Evolutionary conservation across 2,797 vertebrate genomes (phyloP).

Genomic region (Diplodus sargus): DNA sequence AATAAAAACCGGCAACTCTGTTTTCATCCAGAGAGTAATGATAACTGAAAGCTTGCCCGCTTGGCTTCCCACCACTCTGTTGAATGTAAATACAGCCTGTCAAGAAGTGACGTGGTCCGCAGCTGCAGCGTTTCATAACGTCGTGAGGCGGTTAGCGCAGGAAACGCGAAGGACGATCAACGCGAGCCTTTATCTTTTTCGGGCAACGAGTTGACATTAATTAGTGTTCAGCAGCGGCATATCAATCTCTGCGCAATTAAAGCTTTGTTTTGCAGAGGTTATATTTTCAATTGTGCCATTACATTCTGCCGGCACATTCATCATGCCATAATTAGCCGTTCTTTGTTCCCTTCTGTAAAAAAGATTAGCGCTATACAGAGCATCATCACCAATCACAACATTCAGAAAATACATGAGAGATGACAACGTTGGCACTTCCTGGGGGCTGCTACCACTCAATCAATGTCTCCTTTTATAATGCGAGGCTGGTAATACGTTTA

Average conservation of each 20-base stretch:
- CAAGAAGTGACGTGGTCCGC: conserved; percentile 46
- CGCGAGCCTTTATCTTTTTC: conserved; percentile 49
- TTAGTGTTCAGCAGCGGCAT: conserved; percentile 63
- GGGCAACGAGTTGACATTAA: conserved; percentile 63
- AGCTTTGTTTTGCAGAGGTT: conserved; percentile 61
- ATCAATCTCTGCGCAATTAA: conserved; percentile 66
- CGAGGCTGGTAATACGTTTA: conserved; percentile 17
- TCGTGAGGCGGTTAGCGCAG: conserved; percentile 47
- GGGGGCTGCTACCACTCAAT: conserved; percentile 39
- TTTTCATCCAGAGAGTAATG: conserved; percentile 29
- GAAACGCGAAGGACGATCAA: conserved; percentile 52
- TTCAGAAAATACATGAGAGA: conserved; percentile 41
- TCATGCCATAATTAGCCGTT: conserved; percentile 59
- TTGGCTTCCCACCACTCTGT: conserved; percentile 13
- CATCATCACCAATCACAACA: conserved; percentile 25
- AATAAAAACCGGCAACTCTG: conserved; percentile 12
- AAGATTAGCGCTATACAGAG: conserved; percentile 26
- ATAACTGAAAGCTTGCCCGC: conserved; percentile 34
- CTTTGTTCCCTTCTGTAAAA: conserved; percentile 61
- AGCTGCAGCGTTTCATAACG: conserved; percentile 41
- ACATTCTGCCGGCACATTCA: conserved; percentile 45
- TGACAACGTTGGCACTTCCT: conserved; percentile 47
- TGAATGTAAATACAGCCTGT: conserved; percentile 64
- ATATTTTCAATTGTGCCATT: conserved; percentile 53
- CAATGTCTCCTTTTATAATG: conserved; percentile 34